Percentiles rank a stretch among this genome's conserved stretches.
These are phyloP conservation scores for Misgurnus mizolepis DNA, from an alignment of 2,113 vertebrate genomes.

Conservation along the genomic window DNA sequence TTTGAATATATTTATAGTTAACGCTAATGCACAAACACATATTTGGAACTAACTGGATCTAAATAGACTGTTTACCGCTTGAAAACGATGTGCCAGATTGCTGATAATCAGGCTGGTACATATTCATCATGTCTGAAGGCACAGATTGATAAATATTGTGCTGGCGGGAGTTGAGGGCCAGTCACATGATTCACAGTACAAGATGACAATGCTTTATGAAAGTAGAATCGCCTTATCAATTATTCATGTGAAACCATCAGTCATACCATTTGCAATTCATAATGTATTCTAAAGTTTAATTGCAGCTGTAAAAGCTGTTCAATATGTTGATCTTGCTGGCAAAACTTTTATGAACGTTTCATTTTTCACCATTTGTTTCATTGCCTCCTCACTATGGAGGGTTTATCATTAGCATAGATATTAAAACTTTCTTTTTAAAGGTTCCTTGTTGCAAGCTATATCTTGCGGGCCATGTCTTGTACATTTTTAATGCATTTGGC, in stretches of 20 bases:
- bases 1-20: too few relatives aligned
- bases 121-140: constrained; percentile 33
- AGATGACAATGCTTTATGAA: constrained; percentile 36
- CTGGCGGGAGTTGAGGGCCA: background rate
- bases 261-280: constrained; percentile 27
- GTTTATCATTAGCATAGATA: constrained; percentile 53
- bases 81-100: constrained; percentile 3
- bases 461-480: constrained; percentile 32
- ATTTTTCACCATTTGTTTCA: constrained; percentile 33
- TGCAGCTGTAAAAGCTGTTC: constrained; percentile 45
- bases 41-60: too few relatives aligned
- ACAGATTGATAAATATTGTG: constrained; percentile 4
- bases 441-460: constrained; percentile 27
- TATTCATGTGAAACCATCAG: constrained; percentile 48
- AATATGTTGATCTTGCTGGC: constrained; percentile 43
- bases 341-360: constrained; percentile 29
- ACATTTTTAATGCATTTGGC: constrained; percentile 37
- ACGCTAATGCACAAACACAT: too few relatives aligned
- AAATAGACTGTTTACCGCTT: constrained; percentile 2
- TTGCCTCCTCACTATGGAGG: constrained; percentile 25
- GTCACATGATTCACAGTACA: constrained; percentile 1
- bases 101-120: background rate
- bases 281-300: constrained; percentile 44
- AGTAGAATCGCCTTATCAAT: constrained; percentile 39
- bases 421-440: constrained; percentile 50